These are phyloP conservation scores for Lepidochrysops patricia DNA, from an alignment of 2,888 invertebrate genomes.

Conservation along the genomic window DNA sequence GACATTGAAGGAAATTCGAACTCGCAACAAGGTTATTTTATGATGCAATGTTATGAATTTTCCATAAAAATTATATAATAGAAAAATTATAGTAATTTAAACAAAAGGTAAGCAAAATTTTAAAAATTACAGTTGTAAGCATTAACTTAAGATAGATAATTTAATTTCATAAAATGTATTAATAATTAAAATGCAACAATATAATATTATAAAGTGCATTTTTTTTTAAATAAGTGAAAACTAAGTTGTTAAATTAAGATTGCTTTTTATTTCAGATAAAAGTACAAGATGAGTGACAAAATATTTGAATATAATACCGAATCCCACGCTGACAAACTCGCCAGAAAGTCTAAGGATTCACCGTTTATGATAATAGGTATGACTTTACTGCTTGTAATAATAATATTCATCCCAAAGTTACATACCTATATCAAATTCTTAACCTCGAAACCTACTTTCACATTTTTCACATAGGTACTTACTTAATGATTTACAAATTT, in stretches of 20 bases:
- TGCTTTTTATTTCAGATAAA: neutral
- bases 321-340: constrained; percentile 71
- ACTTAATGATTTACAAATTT: neutral
- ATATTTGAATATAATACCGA: constrained; percentile 70
- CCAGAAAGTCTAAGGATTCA: constrained; percentile 80
- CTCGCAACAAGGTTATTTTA: constrained; percentile 23
- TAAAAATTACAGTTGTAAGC: too few relatives aligned
- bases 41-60: constrained; percentile 49
- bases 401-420: too few relatives aligned
- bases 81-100: constrained; percentile 19
- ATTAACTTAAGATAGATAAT: too few relatives aligned
- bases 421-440: too few relatives aligned
- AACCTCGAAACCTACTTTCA: too few relatives aligned
- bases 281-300: constrained; percentile 45
- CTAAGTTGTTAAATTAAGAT: neutral
- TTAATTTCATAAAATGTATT: neutral
- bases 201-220: neutral
- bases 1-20: neutral
- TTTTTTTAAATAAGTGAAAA: neutral
- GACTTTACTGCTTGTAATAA: too few relatives aligned
- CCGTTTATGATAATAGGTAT: constrained; percentile 83
- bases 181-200: neutral
- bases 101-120: constrained; percentile 12
- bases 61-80: constrained; percentile 46
- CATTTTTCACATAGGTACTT: too few relatives aligned